These are phyloP conservation scores for Drosophila tsacasi DNA, from an alignment of 1,140 invertebrate genomes.

Conservation along the genomic window DNA sequence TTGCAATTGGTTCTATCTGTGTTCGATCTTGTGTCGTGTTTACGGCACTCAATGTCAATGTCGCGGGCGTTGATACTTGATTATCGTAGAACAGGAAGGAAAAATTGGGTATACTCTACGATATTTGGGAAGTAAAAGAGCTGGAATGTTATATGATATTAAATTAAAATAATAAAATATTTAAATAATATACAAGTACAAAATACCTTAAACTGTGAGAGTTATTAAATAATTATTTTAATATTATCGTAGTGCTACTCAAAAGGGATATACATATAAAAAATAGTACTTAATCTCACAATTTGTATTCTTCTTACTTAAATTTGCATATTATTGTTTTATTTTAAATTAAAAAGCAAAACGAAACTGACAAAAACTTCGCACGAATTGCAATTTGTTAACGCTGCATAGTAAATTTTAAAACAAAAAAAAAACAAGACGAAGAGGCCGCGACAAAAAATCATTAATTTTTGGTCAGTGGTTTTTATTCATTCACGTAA, in stretches of 20 bases:
- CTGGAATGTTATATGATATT: neutral
- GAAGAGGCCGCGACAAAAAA: slow-evolving; percentile 8
- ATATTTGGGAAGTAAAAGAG: neutral
- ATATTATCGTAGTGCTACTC: too few species aligned
- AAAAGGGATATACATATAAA: too few species aligned
- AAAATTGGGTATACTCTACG: neutral
- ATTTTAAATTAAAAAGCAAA: slow-evolving; percentile 22
- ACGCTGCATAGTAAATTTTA: slow-evolving; percentile 25
- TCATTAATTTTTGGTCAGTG: slow-evolving; percentile 39
- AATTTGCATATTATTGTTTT: slow-evolving; percentile 5
- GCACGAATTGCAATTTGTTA: slow-evolving; percentile 61
- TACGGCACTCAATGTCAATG: slow-evolving; percentile 65
- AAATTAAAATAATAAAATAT: neutral
- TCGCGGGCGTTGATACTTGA: slow-evolving; percentile 51
- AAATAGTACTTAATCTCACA: too few species aligned
- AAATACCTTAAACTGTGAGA: slow-evolving; percentile 21
- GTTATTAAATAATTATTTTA: neutral
- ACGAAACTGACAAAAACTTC: slow-evolving; percentile 5
- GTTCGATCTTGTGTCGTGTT: slow-evolving; percentile 13
- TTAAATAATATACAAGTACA: neutral
- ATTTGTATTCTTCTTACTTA: too few species aligned
- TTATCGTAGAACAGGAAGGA: neutral
- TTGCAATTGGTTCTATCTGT: slow-evolving; percentile 36
- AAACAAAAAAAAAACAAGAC: neutral
- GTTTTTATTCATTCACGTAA: slow-evolving; percentile 11